phyloP scores from a whole-genome alignment of 2,888 invertebrate genomes.

The Lamproptera curius region DNA sequence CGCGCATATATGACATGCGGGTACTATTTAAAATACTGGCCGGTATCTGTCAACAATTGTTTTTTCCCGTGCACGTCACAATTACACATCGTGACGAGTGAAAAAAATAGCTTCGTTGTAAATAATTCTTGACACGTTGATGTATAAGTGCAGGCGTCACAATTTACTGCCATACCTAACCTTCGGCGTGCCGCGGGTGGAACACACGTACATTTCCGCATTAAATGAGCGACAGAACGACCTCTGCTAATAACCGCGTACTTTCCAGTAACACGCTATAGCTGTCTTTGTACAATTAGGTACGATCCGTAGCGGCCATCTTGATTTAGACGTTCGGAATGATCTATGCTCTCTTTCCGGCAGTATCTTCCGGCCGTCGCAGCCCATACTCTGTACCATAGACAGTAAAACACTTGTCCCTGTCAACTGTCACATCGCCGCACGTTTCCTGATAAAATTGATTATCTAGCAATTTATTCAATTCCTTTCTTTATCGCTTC shows the following conservation, averaged over 20 bases:
- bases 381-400: background rate
- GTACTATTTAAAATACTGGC: too few relatives aligned
- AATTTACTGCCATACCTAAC: conserved; percentile 13
- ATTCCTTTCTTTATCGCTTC: background rate
- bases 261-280: conserved; percentile 2
- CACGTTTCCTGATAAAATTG: background rate
- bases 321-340: conserved; percentile 3
- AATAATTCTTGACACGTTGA: conserved; percentile 8
- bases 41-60: too few relatives aligned
- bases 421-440: background rate
- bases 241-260: conserved; percentile 1
- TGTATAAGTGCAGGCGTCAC: conserved; percentile 1
- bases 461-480: background rate
- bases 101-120: conserved; percentile 10
- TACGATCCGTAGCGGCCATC: background rate
- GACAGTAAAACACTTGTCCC: background rate
- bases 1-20: too few relatives aligned
- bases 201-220: conserved; percentile 9
- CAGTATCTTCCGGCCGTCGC: background rate
- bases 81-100: too few relatives aligned
- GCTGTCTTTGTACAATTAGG: background rate
- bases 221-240: conserved; percentile 1
- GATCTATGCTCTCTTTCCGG: conserved; percentile 11
- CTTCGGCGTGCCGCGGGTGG: conserved; percentile 2
- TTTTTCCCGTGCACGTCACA: too few relatives aligned